These are phyloP conservation scores for Athrips mouffetella DNA, from an alignment of 2,888 invertebrate species.

Conservation along the genomic window DNA sequence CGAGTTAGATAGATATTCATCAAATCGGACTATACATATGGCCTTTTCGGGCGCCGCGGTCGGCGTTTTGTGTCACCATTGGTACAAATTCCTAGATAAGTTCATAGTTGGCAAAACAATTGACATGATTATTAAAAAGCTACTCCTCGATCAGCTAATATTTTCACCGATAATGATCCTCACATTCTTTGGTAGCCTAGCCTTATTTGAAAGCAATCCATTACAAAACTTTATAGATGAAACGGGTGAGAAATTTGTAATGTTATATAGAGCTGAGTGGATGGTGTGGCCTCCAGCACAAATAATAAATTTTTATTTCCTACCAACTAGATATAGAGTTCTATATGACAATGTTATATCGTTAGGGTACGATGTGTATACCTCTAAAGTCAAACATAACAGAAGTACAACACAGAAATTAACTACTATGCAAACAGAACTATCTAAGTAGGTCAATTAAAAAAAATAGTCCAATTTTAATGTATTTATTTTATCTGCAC, in stretches of 20 bases:
- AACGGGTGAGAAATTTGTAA: constrained; percentile 85
- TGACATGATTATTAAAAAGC: constrained; percentile 85
- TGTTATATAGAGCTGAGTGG: constrained; percentile 93
- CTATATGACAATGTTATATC: constrained; percentile 94
- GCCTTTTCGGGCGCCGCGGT: constrained; percentile 87
- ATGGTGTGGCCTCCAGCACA: constrained; percentile 97
- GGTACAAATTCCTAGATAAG: constrained; percentile 90
- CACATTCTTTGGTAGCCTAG: constrained; percentile 89
- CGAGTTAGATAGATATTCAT: constrained; percentile 79
- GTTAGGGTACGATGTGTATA: constrained; percentile 92
- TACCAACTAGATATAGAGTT: constrained; percentile 91
- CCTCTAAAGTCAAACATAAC: constrained; percentile 88
- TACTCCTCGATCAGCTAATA: constrained; percentile 89
- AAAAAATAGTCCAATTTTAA: neutral
- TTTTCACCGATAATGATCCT: constrained; percentile 91
- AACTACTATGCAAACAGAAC: constrained; percentile 9
- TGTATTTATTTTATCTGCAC: neutral
- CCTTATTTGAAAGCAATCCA: constrained; percentile 83
- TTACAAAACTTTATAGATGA: constrained; percentile 82
- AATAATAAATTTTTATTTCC: constrained; percentile 92
- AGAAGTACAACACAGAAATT: constrained; percentile 28
- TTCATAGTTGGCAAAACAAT: constrained; percentile 85
- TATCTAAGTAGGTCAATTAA: constrained; percentile 23
- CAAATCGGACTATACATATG: constrained; percentile 85
- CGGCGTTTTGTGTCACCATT: constrained; percentile 91